Evolutionary conservation across 2,797 vertebrate species (phyloP), one percentile per base, ranked within the genome.

Genomic region (Chelon labrosus): DNA sequence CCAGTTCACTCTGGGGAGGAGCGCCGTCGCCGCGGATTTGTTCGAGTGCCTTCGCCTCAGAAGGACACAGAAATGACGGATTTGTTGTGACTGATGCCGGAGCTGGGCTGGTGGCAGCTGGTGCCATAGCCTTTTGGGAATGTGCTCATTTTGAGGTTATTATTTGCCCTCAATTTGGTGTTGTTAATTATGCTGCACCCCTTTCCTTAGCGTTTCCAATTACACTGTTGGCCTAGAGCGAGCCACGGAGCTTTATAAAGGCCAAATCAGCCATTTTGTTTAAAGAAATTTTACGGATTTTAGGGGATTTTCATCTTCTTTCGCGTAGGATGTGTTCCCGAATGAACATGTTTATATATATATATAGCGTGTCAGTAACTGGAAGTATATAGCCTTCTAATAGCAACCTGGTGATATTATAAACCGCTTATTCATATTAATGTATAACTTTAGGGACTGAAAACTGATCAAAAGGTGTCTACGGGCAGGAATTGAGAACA

Each of bases 71-170:
- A 57, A 60, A 68, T 41, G 10, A 25, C 20, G 22, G 54, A 80
- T 85, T 77, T 74, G 54, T 78, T 49, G 42, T n/a, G n/a, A 75
- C 46, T 57, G 67, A 57, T 53, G 44, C 25, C 44, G 39, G 25
- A 31, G 47, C 52, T 10, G 9, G 41, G 42, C 52, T 10, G 9
- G n/a, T 31, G 22, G 22, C 19, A 25, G 60, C 47, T 19, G 35
- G 25, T 37, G 4, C 2, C 13, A 11, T 37, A 27, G 13, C 53
- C 12, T 50, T 54, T 35, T 74, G 25, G 37, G 50, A 64, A 50
- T 56, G 3, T 46, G 1, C 25, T 51, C 27, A 63, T 70, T 70
- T 66, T 52, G 14, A 63, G 42, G 16, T 58, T 55, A 55, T 67
- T 66, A 22, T 50, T 9, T 1, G 0, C n/a, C 7, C 31, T 55